Evolutionary conservation across 2,888 invertebrate species (phyloP).

Genomic region (Campopleginae sp.): DNA sequence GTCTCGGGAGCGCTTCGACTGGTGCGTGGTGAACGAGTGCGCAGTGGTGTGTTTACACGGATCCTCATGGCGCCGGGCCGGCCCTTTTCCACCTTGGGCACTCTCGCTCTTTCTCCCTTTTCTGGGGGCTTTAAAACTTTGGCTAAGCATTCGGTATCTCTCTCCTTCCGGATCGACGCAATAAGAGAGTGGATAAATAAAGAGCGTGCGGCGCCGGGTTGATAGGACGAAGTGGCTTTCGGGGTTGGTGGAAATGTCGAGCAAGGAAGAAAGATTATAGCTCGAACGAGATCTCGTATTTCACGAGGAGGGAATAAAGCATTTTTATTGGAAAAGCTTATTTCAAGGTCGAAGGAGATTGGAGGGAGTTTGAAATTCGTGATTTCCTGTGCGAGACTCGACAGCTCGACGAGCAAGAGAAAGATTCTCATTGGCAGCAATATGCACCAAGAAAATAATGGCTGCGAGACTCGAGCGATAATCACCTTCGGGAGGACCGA

Average conservation of each 20-base stretch:
- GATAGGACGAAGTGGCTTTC: conserved; percentile 16
- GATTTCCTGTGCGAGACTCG: background rate
- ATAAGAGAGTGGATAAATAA: conserved; percentile 37
- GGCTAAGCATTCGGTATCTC: conserved; percentile 43
- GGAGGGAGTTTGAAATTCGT: background rate
- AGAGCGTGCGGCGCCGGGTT: conserved; percentile 17
- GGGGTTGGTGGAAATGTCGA: background rate
- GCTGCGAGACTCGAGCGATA: conserved; percentile 22
- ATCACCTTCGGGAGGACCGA: conserved; percentile 17
- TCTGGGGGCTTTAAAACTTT: background rate
- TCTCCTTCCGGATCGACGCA: conserved; percentile 39
- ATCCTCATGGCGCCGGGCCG: conserved; percentile 53
- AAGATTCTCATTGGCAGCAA: conserved; percentile 12
- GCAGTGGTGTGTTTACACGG: conserved; percentile 65
- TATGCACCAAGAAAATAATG: conserved; percentile 43
- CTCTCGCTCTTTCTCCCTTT: background rate
- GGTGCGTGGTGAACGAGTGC: conserved; percentile 60
- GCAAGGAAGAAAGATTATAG: background rate
- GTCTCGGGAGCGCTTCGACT: conserved; percentile 42
- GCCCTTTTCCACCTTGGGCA: conserved; percentile 36
- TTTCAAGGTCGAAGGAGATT: conserved; percentile 35
- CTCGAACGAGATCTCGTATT: background rate
- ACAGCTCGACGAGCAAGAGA: background rate
- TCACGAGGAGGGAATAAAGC: background rate
- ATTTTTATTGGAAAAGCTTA: background rate